These are phyloP conservation scores for Calyptommatus sinebrachiatus DNA, from an alignment of 2,113 vertebrate genomes.

Conservation along the genomic window DNA sequence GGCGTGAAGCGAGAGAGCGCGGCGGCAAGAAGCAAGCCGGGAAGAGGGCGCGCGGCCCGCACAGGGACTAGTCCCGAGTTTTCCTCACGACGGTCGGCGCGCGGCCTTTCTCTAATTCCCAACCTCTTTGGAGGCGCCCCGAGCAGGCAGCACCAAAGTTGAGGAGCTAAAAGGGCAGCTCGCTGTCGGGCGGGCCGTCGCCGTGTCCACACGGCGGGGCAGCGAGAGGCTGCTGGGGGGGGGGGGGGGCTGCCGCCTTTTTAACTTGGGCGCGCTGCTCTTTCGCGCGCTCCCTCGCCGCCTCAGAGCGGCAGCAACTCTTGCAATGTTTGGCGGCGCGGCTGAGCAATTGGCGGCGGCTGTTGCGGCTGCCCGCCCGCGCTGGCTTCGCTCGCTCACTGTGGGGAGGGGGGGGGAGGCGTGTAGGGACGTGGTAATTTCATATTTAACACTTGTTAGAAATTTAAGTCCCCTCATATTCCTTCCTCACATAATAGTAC, in stretches of 20 bases:
- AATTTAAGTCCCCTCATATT: neutral
- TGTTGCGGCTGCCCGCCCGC: neutral
- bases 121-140: too few relatives aligned
- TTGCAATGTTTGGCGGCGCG: neutral
- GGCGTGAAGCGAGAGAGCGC: too few relatives aligned
- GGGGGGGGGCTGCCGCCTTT: neutral
- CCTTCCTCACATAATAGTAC: neutral
- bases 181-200: neutral
- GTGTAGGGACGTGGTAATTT: neutral
- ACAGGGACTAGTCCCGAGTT: too few relatives aligned
- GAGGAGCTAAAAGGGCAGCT: too few relatives aligned
- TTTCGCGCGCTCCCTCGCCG: slow-evolving; percentile 7
- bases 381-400: neutral
- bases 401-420: neutral
- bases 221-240: neutral
- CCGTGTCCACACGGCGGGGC: neutral
- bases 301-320: neutral
- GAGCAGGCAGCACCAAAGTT: too few relatives aligned
- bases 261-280: slow-evolving; percentile 37
- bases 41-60: too few relatives aligned
- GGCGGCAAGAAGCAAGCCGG: too few relatives aligned
- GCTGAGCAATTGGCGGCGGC: neutral
- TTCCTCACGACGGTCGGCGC: too few relatives aligned
- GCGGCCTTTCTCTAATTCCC: too few relatives aligned
- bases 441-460: neutral